Evolutionary conservation across 2,113 vertebrate species (phyloP), one percentile per base, ranked within the genome.

Genomic region (Bettongia penicillata): DNA sequence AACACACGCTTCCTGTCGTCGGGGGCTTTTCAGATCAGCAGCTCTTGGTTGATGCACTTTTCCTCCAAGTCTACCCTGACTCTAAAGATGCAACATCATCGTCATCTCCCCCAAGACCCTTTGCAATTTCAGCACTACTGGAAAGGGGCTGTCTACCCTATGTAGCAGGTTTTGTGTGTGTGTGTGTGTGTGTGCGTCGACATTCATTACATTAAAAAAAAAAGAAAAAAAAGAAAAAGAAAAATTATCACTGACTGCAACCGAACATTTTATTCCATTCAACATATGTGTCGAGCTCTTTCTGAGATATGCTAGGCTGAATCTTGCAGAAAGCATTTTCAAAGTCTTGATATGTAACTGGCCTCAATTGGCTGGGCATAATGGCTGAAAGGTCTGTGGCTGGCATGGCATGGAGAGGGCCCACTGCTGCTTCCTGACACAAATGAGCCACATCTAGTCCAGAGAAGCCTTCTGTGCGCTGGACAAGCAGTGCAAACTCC

Each of bases 261-360:
- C 99, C 99, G 99, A 99, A 99, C 99, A 99, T 99, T 99, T 99
- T 99, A 99, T 99, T 99, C 99, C 99, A 99, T 99, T 99, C 99
- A 98, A 99, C 99, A 98, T 99, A 99, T 96, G 99, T 99, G 98
- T 99, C 99, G 93, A 99, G 99, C 99, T 99, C 99, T 99, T 99
- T 99, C 98, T 99, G 99, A 98, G 99, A 99, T 99, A 99, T 99
- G 99, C 99, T 99, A 98, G 99, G 99, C 99, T 99, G 99, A 98
- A 99, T 99, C 99, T 99, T 99, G 99, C 99, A 99, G 99, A 99
- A 99, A 97, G 99, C 99, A 98, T 99, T 99, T 99, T 99, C 99
- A 99, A 99, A 99, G 99, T 99, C 99, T 99, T 99, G 99, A 98
- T 99, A 99, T 91, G 99, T 99, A 94, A 99, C 98, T n/a, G 99